These are phyloP conservation scores for Manduca sexta DNA, from an alignment of 1,140 invertebrate species.

Conservation along the genomic window DNA sequence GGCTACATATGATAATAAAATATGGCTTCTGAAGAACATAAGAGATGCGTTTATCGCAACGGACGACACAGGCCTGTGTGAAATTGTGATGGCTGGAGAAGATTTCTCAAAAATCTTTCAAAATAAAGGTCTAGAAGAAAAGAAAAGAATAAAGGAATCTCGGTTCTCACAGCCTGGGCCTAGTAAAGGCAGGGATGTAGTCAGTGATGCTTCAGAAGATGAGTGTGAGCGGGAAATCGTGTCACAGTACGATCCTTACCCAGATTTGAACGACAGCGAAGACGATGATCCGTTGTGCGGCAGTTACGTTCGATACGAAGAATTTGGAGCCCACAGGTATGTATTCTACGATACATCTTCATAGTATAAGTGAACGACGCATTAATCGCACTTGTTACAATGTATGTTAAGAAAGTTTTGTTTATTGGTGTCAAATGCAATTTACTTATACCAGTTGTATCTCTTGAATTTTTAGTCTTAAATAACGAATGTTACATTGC, in stretches of 20 bases:
- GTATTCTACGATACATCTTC: too few species aligned
- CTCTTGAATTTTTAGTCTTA: too few species aligned
- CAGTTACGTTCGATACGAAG: slow-evolving; percentile 76
- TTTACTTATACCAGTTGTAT: background rate
- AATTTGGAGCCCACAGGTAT: slow-evolving; percentile 80
- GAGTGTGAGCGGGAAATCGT: slow-evolving; percentile 73
- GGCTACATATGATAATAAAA: slow-evolving; percentile 94
- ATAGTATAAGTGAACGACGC: too few species aligned
- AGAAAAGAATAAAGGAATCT: slow-evolving; percentile 39
- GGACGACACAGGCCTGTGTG: slow-evolving; percentile 90
- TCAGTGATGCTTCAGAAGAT: slow-evolving; percentile 77
- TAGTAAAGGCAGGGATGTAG: slow-evolving; percentile 75
- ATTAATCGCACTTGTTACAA: too few species aligned
- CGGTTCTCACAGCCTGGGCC: slow-evolving; percentile 59
- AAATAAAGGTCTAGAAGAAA: slow-evolving; percentile 56
- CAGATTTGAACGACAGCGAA: slow-evolving; percentile 84
- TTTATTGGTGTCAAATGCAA: too few species aligned
- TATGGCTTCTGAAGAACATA: slow-evolving; percentile 94
- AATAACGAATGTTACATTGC: too few species aligned
- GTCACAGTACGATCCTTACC: slow-evolving; percentile 80
- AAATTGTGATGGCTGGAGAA: slow-evolving; percentile 86
- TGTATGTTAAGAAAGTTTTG: too few species aligned
- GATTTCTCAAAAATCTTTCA: slow-evolving; percentile 81
- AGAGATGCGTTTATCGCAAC: slow-evolving; percentile 95
- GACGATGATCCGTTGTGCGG: slow-evolving; percentile 79